A percentile compares a stretch with the other conserved stretches of the same genome.
phyloP scores from a whole-genome alignment of 2,113 vertebrate species.

The Clarias batrachus region DNA sequence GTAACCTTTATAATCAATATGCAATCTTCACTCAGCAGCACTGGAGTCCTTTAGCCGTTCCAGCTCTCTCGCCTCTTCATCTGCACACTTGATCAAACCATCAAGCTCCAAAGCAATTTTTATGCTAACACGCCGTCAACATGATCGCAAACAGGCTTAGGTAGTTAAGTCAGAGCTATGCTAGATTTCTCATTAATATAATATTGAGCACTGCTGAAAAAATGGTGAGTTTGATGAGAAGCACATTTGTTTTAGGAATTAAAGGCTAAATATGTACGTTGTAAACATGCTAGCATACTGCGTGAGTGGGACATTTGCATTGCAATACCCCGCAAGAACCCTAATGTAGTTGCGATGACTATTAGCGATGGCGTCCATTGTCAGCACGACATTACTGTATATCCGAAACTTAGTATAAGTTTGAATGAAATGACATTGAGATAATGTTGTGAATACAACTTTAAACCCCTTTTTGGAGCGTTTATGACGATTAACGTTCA shows the following conservation, averaged over 20 bases:
- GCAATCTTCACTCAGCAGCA: neutral
- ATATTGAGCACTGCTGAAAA: neutral
- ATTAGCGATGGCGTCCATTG: no score
- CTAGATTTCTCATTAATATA: neutral
- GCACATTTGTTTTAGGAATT: neutral
- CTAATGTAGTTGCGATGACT: no score
- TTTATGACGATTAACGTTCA: no score
- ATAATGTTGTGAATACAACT: no score
- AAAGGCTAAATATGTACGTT: neutral
- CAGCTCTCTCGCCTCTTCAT: neutral
- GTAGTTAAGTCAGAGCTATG: no score
- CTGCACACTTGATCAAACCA: neutral
- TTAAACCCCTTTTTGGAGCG: no score
- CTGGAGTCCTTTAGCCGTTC: neutral
- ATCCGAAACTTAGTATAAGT: no score
- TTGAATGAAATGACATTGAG: no score
- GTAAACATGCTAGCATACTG: neutral
- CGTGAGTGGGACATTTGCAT: neutral
- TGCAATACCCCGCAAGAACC: neutral
- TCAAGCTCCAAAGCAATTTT: neutral
- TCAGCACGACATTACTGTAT: no score
- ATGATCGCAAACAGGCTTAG: neutral
- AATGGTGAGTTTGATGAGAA: neutral
- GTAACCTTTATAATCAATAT: neutral
- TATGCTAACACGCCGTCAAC: neutral